Conservation (phyloP, 2,797 vertebrate species). For the Rhodeus uyekii region DNA sequence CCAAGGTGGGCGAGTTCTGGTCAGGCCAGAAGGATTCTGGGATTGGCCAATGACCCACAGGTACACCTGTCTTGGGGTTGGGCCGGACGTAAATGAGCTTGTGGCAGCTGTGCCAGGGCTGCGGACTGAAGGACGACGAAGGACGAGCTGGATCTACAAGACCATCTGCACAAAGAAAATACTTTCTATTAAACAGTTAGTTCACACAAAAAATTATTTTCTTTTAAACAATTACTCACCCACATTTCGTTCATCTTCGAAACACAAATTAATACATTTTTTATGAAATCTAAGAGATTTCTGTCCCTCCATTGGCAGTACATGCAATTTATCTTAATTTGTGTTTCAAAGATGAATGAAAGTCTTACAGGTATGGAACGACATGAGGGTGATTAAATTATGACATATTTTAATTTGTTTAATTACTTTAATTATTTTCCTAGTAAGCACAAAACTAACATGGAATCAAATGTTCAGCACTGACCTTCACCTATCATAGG, state of each 20-base stretch:
- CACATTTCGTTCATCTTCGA: background rate
- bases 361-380: background rate
- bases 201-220: background rate
- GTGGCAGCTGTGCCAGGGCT: slow-evolving; percentile 97
- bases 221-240: no score
- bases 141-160: slow-evolving; percentile 82
- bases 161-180: slow-evolving; percentile 77
- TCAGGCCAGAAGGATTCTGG: slow-evolving; percentile 99
- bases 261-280: background rate
- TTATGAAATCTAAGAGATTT: background rate
- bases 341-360: background rate
- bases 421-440: background rate
- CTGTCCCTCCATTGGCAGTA: background rate
- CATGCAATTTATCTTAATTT: background rate
- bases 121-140: slow-evolving; percentile 81
- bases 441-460: background rate
- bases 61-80: slow-evolving; percentile 96
- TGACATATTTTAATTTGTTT: background rate
- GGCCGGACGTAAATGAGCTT: slow-evolving; percentile 97
- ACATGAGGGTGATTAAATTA: background rate
- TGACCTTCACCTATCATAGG: slow-evolving; percentile 86
- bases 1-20: slow-evolving; percentile 95
- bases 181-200: background rate
- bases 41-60: slow-evolving; percentile 97
- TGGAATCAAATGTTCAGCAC: slow-evolving; percentile 23